Conservation (phyloP, 2,113 vertebrate species). For the Sander lucioperca region DNA sequence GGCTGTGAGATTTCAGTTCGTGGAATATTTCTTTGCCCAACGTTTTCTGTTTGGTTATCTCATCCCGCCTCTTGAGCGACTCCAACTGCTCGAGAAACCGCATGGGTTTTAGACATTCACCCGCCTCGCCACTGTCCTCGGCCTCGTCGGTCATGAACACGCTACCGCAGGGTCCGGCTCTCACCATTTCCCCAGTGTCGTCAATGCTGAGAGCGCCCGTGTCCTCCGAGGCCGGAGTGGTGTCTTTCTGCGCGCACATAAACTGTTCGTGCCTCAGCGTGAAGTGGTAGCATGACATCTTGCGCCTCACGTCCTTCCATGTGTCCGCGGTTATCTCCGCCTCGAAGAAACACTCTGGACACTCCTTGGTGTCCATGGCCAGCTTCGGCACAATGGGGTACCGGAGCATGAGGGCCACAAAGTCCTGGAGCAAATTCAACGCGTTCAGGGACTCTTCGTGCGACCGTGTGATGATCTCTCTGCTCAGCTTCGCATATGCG, state of each 20-base stretch:
- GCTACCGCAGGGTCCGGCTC: background rate
- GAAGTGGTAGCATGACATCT: background rate
- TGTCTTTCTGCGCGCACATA: background rate
- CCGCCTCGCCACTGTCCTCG: background rate
- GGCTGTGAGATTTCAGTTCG: background rate
- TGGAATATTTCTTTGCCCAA: background rate
- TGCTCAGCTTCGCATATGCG: background rate
- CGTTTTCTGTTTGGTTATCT: constrained; percentile 14
- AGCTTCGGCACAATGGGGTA: background rate
- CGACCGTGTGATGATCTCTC: background rate
- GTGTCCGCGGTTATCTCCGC: background rate
- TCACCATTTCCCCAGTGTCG: background rate
- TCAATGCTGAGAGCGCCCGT: background rate
- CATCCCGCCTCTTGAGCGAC: background rate
- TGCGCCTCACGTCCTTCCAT: background rate
- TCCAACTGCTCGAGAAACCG: constrained; percentile 14
- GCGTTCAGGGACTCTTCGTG: background rate
- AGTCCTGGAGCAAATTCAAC: background rate
- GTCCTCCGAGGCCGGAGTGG: background rate
- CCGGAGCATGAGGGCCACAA: background rate
- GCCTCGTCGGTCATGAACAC: background rate
- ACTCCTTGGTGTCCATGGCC: constrained; percentile 13
- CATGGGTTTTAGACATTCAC: too few species aligned
- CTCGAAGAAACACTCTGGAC: constrained; percentile 27
- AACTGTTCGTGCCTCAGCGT: constrained; percentile 17